These are phyloP conservation scores for Maccullochella peelii DNA, from an alignment of 2,113 vertebrate species.

Conservation along the genomic window DNA sequence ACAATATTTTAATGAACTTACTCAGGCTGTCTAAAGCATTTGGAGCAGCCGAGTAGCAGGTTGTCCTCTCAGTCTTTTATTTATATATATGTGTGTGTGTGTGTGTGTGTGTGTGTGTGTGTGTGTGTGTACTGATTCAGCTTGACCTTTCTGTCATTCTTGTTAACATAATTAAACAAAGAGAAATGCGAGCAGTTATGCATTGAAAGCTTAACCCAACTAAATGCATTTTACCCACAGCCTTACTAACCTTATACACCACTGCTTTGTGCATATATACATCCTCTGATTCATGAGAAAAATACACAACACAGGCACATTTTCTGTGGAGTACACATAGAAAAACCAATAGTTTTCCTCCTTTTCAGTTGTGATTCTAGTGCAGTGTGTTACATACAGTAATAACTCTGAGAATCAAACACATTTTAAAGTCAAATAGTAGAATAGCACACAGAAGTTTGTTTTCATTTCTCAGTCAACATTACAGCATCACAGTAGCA, in stretches of 20 bases:
- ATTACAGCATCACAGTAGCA: neutral
- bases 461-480: neutral
- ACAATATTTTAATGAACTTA: neutral
- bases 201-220: neutral
- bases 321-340: neutral
- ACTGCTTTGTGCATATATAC: neutral
- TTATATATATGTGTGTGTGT: too few relatives aligned
- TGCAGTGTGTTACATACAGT: neutral
- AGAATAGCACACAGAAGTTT: neutral
- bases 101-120: too few relatives aligned
- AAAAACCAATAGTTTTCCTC: neutral
- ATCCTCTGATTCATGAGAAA: neutral
- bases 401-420: neutral
- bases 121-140: conserved; percentile 9
- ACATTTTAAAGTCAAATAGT: neutral
- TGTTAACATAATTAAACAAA: neutral
- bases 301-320: neutral
- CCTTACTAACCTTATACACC: neutral
- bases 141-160: conserved; percentile 11
- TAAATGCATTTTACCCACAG: neutral
- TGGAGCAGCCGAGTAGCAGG: neutral
- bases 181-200: conserved; percentile 12
- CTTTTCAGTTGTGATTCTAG: neutral
- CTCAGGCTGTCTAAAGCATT: neutral
- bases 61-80: neutral